These are phyloP conservation scores for Buathra laborator DNA, from an alignment of 2,888 invertebrate genomes.

Conservation along the genomic window DNA sequence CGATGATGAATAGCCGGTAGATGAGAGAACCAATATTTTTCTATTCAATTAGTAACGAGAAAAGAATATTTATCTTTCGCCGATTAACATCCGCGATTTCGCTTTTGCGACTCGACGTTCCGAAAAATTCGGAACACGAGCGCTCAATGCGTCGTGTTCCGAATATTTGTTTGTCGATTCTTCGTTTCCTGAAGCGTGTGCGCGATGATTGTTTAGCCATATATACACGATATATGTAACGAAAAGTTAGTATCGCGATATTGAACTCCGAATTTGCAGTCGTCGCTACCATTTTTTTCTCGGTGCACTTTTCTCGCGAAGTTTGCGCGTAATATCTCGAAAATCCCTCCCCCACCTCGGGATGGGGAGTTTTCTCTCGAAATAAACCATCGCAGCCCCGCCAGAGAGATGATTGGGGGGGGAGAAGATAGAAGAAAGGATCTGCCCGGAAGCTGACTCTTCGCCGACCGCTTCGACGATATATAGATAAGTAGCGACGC, in stretches of 20 bases:
- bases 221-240: too few species aligned
- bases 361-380: slow-evolving; percentile 20
- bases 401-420: background rate
- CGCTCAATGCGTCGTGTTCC: background rate
- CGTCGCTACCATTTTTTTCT: background rate
- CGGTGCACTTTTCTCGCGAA: background rate
- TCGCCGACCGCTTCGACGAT: slow-evolving; percentile 28
- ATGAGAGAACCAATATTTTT: slow-evolving; percentile 32
- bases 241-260: background rate
- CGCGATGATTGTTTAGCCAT: too few species aligned
- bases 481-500: slow-evolving; percentile 57
- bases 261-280: background rate
- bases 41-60: background rate
- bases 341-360: too few species aligned
- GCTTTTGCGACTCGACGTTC: background rate
- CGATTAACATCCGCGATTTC: slow-evolving; percentile 20
- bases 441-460: slow-evolving; percentile 49
- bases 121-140: background rate
- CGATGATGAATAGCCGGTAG: background rate
- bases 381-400: background rate
- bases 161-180: background rate
- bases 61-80: background rate
- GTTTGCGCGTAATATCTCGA: background rate
- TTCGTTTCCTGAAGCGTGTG: background rate
- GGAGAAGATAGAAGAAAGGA: background rate